Conservation (phyloP, 2,797 vertebrate genomes). For the Hydrophis major region DNA sequence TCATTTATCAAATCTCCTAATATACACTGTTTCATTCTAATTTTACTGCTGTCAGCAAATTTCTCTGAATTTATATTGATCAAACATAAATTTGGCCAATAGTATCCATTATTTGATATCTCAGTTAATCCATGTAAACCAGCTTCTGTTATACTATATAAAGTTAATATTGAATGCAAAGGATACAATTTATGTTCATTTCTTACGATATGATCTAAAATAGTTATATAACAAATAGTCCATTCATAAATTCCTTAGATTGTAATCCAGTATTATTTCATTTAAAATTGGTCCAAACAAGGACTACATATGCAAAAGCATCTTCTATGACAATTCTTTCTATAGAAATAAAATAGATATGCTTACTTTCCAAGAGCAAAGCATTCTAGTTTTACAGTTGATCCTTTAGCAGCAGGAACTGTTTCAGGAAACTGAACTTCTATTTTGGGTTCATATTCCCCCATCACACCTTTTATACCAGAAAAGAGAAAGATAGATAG, state of each 20-base stretch:
- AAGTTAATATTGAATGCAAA: background rate
- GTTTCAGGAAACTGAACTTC: slow-evolving; percentile 94
- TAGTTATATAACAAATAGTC: background rate
- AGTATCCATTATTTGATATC: background rate
- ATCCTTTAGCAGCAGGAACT: slow-evolving; percentile 88
- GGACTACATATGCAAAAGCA: background rate
- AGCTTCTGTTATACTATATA: background rate
- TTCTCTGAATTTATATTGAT: background rate
- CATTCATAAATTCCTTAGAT: background rate
- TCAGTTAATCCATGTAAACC: background rate
- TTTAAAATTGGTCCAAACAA: background rate
- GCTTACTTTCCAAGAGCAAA: slow-evolving; percentile 97
- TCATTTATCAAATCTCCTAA: background rate
- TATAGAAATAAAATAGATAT: background rate
- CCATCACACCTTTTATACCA: slow-evolving; percentile 84
- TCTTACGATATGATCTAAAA: background rate
- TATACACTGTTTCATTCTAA: background rate
- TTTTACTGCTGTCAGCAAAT: background rate
- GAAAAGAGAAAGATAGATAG: slow-evolving; percentile 3
- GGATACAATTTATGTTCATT: background rate
- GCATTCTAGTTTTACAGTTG: slow-evolving; percentile 89
- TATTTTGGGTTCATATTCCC: slow-evolving; percentile 97
- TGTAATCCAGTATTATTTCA: background rate
- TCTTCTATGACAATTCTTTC: background rate
- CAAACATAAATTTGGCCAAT: background rate